Conservation (phyloP, 2,888 invertebrate genomes). For the Cryptocheilus praepositus region DNA sequence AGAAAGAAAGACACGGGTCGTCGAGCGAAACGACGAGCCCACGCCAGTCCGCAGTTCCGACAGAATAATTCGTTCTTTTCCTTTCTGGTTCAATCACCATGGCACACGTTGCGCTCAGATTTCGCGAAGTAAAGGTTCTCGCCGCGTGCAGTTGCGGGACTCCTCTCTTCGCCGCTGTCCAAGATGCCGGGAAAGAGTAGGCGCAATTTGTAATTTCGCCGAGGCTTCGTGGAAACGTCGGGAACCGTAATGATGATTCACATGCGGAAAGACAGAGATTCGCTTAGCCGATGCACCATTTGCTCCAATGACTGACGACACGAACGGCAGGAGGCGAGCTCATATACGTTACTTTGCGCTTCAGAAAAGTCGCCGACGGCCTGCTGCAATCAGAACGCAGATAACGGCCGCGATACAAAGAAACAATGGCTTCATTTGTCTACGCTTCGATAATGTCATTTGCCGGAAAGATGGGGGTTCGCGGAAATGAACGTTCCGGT, state of each 20-base stretch:
- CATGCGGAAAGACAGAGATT: constrained; percentile 46
- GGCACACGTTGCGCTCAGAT: constrained; percentile 32
- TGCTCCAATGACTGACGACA: constrained; percentile 21
- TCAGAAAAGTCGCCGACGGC: too few relatives aligned
- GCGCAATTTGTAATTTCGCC: constrained; percentile 44
- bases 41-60: constrained; percentile 38
- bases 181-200: constrained; percentile 23
- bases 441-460: too few relatives aligned
- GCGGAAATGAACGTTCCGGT: too few relatives aligned
- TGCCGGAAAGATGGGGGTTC: too few relatives aligned
- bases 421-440: too few relatives aligned
- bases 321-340: not conserved
- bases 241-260: constrained; percentile 50
- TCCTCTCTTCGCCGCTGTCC: constrained; percentile 19
- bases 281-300: too few relatives aligned
- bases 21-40: constrained; percentile 42
- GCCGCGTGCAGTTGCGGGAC: too few relatives aligned
- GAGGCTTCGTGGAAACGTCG: constrained; percentile 33
- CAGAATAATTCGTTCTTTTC: constrained; percentile 55
- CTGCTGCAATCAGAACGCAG: too few relatives aligned
- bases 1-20: constrained; percentile 36
- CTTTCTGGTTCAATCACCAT: constrained; percentile 34
- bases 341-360: not conserved
- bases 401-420: too few relatives aligned
- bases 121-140: constrained; percentile 18